Evolutionary conservation across 2,797 vertebrate genomes (phyloP).

Genomic region (Sebastes vulpes): DNA sequence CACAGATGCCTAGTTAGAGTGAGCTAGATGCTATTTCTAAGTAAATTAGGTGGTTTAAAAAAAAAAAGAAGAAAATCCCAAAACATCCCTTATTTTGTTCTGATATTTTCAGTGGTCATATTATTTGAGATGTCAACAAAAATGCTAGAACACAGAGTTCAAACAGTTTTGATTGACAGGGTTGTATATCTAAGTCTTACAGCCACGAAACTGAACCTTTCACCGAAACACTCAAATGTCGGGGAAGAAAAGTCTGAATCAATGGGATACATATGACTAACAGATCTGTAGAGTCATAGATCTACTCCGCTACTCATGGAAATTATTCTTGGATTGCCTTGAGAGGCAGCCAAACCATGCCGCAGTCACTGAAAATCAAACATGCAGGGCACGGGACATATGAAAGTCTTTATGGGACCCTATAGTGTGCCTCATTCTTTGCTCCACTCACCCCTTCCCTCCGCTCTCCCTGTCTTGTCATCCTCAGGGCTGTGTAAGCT

Average conservation of each 20-base stretch:
- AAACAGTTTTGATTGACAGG: slow-evolving; percentile 1
- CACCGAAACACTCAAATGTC: slow-evolving; percentile 18
- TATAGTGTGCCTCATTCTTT: slow-evolving; percentile 56
- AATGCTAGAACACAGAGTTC: background rate
- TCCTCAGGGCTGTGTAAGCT: slow-evolving; percentile 64
- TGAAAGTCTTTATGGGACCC: slow-evolving; percentile 77
- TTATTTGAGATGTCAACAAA: background rate
- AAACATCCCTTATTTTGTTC: background rate
- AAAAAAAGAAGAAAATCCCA: too few species aligned
- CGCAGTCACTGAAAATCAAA: slow-evolving; percentile 68
- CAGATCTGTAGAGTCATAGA: slow-evolving; percentile 41
- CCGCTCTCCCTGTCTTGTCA: slow-evolving; percentile 52
- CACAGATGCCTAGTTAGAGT: background rate
- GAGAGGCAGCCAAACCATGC: slow-evolving; percentile 64
- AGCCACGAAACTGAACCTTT: slow-evolving; percentile 14
- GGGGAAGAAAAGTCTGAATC: slow-evolving; percentile 29
- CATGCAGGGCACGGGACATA: slow-evolving; percentile 63
- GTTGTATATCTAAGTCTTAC: background rate
- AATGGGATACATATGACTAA: slow-evolving; percentile 57
- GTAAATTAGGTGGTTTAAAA: background rate
- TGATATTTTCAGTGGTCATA: background rate
- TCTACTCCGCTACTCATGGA: slow-evolving; percentile 53
- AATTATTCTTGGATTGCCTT: slow-evolving; percentile 65
- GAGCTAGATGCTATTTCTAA: background rate
- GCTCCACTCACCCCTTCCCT: slow-evolving; percentile 39